phyloP scores from a whole-genome alignment of 2,888 invertebrate species.

The Sphaerophoria taeniata region DNA sequence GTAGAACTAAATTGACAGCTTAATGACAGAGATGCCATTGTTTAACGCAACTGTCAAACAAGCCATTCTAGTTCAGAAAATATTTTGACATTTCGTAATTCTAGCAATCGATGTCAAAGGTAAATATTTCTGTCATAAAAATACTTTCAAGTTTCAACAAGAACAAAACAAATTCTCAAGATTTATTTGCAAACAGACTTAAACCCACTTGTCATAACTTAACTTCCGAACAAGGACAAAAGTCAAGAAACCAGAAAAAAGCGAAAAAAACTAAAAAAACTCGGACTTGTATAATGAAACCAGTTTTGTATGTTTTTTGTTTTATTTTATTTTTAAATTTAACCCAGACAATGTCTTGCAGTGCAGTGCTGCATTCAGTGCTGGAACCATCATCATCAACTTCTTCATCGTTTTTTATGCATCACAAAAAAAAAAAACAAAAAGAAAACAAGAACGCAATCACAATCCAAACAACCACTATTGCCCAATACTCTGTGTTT shows the following conservation, averaged over 20 bases:
- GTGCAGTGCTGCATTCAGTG: constrained; percentile 26
- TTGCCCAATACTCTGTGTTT: constrained; percentile 63
- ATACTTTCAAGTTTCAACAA: not conserved
- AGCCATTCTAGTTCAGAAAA: no score
- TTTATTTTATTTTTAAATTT: constrained; percentile 38
- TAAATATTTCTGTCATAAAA: not conserved
- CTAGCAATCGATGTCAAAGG: no score
- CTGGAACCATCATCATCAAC: constrained; percentile 26
- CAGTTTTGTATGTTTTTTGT: constrained; percentile 54
- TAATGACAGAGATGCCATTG: not conserved
- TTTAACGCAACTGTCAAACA: no score
- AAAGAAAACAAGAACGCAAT: constrained; percentile 44
- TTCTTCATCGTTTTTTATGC: constrained; percentile 24
- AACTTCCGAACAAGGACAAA: constrained; percentile 70
- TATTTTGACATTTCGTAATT: no score
- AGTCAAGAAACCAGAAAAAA: constrained; percentile 56
- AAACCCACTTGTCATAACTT: constrained; percentile 71
- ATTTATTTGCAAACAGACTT: constrained; percentile 30
- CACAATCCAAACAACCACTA: constrained; percentile 30
- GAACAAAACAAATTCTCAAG: constrained; percentile 10
- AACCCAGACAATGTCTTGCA: constrained; percentile 70
- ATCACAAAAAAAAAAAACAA: constrained; percentile 19
- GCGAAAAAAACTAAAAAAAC: constrained; percentile 10
- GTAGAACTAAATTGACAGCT: no score
- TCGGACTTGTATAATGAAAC: constrained; percentile 53